A percentile compares a stretch with the other conserved stretches of the same genome.
These are phyloP conservation scores for Myrmecobius fasciatus DNA, from an alignment of 2,113 vertebrate species.

Conservation along the genomic window DNA sequence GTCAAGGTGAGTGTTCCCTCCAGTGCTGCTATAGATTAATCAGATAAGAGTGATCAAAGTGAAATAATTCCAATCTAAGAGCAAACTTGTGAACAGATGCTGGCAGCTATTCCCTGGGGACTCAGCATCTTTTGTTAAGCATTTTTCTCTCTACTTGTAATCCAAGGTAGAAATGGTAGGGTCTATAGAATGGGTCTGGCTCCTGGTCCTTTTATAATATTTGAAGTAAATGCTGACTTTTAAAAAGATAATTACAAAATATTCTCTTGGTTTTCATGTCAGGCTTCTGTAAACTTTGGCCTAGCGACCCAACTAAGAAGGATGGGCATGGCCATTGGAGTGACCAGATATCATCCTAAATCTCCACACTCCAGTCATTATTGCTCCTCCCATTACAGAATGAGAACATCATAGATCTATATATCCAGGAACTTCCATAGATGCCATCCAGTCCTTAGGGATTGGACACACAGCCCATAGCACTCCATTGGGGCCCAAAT, in stretches of 20 bases:
- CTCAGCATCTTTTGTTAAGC: neutral
- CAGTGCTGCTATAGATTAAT: neutral
- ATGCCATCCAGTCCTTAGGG: neutral
- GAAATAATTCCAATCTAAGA: neutral
- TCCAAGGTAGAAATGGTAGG: neutral
- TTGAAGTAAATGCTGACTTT: too few species aligned
- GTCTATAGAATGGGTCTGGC: neutral
- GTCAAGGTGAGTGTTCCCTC: neutral
- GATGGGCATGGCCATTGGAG: neutral
- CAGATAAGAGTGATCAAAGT: neutral
- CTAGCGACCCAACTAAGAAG: neutral
- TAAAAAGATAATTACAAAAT: too few species aligned
- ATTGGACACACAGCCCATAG: neutral
- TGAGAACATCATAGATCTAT: neutral
- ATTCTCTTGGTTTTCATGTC: neutral
- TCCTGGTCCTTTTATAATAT: too few species aligned
- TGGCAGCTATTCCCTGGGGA: neutral
- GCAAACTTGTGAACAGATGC: neutral
- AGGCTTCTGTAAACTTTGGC: neutral
- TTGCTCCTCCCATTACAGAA: neutral
- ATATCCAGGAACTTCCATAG: neutral
- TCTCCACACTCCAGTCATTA: neutral
- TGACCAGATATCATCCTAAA: neutral
- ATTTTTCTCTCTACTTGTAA: neutral
- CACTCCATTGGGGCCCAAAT: neutral